Evolutionary conservation across 2,797 vertebrate genomes (phyloP).

Genomic region (Tenualosa thibaudeaui): DNA sequence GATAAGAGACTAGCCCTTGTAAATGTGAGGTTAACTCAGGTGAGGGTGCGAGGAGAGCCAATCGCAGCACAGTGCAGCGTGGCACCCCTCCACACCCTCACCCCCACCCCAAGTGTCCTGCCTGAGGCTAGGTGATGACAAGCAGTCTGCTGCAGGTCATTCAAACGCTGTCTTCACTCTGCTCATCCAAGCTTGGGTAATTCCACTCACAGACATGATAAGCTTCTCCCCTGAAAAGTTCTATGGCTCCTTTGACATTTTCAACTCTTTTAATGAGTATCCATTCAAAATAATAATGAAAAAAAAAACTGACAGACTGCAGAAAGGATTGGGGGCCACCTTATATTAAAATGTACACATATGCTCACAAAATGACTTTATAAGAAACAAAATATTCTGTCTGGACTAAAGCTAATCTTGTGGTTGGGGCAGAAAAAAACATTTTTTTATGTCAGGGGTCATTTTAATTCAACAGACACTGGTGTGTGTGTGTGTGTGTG

Average conservation of each 20-base stretch:
- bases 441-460: neutral
- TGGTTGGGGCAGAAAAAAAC: neutral
- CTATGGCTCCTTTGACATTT: neutral
- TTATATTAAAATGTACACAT: neutral
- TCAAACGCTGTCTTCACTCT: slow-evolving; percentile 13
- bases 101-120: slow-evolving; percentile 21
- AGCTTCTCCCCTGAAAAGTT: neutral
- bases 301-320: neutral
- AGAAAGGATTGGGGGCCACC: neutral
- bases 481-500: too few species aligned
- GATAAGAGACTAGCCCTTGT: slow-evolving; percentile 8
- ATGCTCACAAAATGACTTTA: neutral
- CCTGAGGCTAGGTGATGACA: slow-evolving; percentile 21
- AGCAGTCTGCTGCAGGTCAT: neutral
- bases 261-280: neutral
- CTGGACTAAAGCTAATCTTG: neutral
- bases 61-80: slow-evolving; percentile 35
- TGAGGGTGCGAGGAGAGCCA: slow-evolving; percentile 40
- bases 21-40: slow-evolving; percentile 32
- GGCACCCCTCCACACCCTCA: slow-evolving; percentile 23
- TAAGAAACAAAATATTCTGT: neutral
- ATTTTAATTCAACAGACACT: neutral
- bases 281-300: neutral
- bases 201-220: slow-evolving; percentile 9
- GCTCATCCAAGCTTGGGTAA: slow-evolving; percentile 3